These are phyloP conservation scores for Dolichotis patagonum DNA, from an alignment of 2,113 vertebrate genomes.

Conservation along the genomic window DNA sequence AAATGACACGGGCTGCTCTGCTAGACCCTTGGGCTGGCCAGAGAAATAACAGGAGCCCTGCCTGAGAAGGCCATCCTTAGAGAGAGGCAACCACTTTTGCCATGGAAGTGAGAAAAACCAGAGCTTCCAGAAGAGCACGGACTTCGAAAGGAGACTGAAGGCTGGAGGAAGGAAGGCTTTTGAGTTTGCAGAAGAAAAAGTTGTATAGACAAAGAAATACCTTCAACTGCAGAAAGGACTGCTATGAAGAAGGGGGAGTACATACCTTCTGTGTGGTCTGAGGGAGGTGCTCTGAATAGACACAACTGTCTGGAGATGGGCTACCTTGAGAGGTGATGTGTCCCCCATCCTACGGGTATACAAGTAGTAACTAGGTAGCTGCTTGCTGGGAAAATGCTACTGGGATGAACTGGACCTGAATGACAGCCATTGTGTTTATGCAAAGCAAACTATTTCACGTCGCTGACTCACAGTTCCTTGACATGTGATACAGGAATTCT, in stretches of 20 bases:
- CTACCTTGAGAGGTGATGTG: accelerated
- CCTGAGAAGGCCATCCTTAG: neutral
- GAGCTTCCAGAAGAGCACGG: neutral
- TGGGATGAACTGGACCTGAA: neutral
- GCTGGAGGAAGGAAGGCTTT: neutral
- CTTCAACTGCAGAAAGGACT: neutral
- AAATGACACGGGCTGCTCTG: neutral
- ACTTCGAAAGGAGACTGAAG: neutral
- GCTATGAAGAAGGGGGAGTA: accelerated
- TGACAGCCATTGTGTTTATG: neutral
- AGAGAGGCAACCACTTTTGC: neutral
- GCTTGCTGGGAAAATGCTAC: neutral
- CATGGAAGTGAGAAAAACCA: neutral
- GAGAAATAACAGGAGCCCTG: neutral
- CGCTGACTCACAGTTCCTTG: neutral
- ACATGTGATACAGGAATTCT: neutral
- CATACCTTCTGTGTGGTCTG: accelerated
- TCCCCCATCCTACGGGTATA: neutral
- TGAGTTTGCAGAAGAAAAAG: neutral
- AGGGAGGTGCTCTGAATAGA: neutral
- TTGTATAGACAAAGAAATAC: neutral
- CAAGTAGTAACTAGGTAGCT: neutral
- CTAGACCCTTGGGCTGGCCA: neutral
- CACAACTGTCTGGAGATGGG: neutral
- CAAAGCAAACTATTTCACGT: neutral